Evolutionary conservation across 2,113 vertebrate species (phyloP).

Genomic region (Chloropsis hardwickii): DNA sequence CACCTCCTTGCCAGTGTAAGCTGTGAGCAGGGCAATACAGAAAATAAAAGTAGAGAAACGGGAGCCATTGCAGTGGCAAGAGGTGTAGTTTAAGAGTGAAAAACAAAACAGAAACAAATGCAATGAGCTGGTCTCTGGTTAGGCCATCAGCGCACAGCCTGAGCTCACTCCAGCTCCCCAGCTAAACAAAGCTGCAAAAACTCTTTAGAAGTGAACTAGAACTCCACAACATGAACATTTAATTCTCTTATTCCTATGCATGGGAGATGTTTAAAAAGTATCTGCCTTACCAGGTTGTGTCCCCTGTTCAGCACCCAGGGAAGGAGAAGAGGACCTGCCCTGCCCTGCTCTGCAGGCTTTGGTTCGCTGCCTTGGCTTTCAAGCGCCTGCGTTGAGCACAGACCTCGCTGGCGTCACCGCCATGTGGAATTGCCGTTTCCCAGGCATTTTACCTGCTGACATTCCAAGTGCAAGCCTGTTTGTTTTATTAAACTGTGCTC

Average conservation of each 20-base stretch:
- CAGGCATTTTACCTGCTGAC: neutral
- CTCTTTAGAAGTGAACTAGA: neutral
- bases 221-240: neutral
- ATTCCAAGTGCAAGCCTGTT: neutral
- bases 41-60: neutral
- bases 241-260: neutral
- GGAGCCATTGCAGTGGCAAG: neutral
- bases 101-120: neutral
- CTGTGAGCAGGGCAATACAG: accelerated
- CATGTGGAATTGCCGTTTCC: neutral
- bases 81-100: neutral
- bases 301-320: neutral
- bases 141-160: accelerated
- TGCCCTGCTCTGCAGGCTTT: neutral
- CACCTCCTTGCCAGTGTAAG: accelerated
- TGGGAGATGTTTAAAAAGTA: neutral
- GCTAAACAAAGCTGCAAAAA: neutral
- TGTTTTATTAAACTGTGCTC: conserved; percentile 1
- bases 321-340: neutral
- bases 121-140: neutral
- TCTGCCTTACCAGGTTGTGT: neutral
- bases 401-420: accelerated
- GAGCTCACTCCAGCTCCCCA: neutral
- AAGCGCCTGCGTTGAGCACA: accelerated
- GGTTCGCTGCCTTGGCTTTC: neutral